Conservation (phyloP, 1,140 invertebrate species). For the Procambarus clarkii region DNA sequence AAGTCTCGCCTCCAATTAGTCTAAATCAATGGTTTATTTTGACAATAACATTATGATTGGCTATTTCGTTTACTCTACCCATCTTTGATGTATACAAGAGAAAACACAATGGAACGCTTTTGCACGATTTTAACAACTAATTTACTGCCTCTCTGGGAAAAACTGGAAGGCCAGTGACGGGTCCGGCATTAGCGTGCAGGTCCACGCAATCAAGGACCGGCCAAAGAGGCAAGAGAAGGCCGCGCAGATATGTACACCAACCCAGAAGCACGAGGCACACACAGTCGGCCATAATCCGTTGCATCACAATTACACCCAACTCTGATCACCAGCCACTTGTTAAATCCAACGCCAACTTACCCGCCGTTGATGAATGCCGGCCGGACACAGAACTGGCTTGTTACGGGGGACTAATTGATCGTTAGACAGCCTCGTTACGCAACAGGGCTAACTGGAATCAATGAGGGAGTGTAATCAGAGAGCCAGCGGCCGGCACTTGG, state of each 20-base stretch:
- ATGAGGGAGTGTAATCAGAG: not conserved
- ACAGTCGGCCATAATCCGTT: not conserved
- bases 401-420: slow-evolving; percentile 7
- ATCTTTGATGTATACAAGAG: slow-evolving; percentile 33
- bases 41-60: slow-evolving; percentile 42
- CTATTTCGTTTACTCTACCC: slow-evolving; percentile 1
- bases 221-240: not conserved
- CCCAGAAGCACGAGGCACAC: not conserved
- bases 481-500: not conserved
- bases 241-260: not conserved
- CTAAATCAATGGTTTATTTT: slow-evolving; percentile 41
- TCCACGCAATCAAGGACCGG: not conserved
- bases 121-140: not conserved
- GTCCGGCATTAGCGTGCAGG: not conserved
- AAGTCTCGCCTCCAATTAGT: slow-evolving; percentile 25
- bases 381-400: slow-evolving; percentile 1
- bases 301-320: slow-evolving; percentile 2
- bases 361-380: not conserved
- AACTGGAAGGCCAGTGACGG: not conserved
- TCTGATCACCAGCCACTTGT: not conserved
- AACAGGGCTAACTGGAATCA: not conserved
- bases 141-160: not conserved
- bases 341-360: slow-evolving; percentile 11
- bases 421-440: slow-evolving; percentile 8
- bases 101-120: slow-evolving; percentile 22